A percentile compares a stretch with the other conserved stretches of the same genome.
Evolutionary conservation across 2,113 vertebrate species (phyloP).

Genomic region (Pteruthius melanotis): DNA sequence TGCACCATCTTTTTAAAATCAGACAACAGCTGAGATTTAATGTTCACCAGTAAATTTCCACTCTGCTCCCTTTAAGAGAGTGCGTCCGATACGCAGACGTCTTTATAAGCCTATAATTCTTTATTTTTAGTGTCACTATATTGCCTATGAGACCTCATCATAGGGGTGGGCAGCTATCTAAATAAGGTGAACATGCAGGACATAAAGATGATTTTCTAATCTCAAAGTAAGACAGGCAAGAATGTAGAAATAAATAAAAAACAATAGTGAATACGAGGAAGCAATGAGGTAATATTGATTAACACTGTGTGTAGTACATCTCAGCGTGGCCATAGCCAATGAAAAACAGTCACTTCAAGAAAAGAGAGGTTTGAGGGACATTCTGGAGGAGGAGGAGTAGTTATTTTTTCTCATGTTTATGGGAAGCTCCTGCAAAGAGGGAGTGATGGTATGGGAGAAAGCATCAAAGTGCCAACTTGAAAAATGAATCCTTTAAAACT

Average conservation of each 20-base stretch:
- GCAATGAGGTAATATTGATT: slow-evolving; percentile 35
- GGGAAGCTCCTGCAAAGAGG: slow-evolving; percentile 19
- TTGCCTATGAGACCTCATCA: background rate
- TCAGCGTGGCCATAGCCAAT: background rate
- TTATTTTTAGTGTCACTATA: slow-evolving; percentile 37
- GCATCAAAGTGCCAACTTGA: slow-evolving; percentile 57
- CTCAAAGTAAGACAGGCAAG: background rate
- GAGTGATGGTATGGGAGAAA: slow-evolving; percentile 50
- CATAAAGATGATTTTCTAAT: slow-evolving; percentile 36
- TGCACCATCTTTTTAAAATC: slow-evolving; percentile 40
- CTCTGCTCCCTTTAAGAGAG: slow-evolving; percentile 18
- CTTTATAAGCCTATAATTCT: slow-evolving; percentile 47
- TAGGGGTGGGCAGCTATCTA: slow-evolving; percentile 7
- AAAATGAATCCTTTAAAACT: slow-evolving; percentile 43
- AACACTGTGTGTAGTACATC: background rate
- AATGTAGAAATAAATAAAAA: slow-evolving; percentile 49
- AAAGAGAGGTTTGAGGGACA: slow-evolving; percentile 33
- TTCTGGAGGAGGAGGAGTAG: slow-evolving; percentile 33
- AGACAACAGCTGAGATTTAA: slow-evolving; percentile 50
- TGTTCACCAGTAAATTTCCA: slow-evolving; percentile 47
- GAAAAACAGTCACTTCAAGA: slow-evolving; percentile 23
- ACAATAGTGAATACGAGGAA: background rate
- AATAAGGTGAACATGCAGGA: slow-evolving; percentile 30
- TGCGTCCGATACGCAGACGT: background rate
- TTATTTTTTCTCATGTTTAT: slow-evolving; percentile 58